Percentiles rank a stretch among this genome's conserved stretches.
Evolutionary conservation across 2,797 vertebrate genomes (phyloP).

Genomic region (Lemur catta): DNA sequence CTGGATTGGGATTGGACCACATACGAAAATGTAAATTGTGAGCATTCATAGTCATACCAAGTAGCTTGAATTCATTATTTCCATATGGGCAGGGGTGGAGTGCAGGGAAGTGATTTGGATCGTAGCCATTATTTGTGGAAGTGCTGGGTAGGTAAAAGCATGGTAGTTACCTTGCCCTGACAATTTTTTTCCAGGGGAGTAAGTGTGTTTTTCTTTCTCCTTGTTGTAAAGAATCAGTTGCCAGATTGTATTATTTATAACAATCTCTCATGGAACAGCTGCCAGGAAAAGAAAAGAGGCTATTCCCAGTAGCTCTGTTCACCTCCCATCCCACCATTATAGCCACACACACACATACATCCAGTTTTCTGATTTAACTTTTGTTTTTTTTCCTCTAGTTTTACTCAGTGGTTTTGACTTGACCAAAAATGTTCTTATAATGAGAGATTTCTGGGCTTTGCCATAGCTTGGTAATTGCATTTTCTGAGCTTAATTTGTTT

Average conservation of each 20-base stretch:
- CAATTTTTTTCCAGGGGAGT: slow-evolving; percentile 33
- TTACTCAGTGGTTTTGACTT: slow-evolving; percentile 68
- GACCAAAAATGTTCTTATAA: slow-evolving; percentile 64
- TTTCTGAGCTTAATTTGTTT: slow-evolving; percentile 70
- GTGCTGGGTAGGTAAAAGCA: slow-evolving; percentile 19
- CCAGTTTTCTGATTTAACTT: slow-evolving; percentile 50
- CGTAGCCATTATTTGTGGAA: slow-evolving; percentile 45
- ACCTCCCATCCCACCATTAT: not conserved
- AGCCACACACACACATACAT: slow-evolving; percentile 46
- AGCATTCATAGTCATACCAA: slow-evolving; percentile 35
- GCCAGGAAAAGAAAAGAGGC: slow-evolving; percentile 59
- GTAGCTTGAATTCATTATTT: slow-evolving; percentile 55
- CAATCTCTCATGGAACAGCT: slow-evolving; percentile 62
- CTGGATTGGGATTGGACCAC: not conserved
- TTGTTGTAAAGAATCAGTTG: slow-evolving; percentile 57
- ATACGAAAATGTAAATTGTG: slow-evolving; percentile 49
- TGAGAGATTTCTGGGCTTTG: slow-evolving; percentile 64
- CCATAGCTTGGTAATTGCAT: slow-evolving; percentile 34
- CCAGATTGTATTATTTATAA: slow-evolving; percentile 69
- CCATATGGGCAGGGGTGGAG: not conserved
- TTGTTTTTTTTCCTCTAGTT: not conserved
- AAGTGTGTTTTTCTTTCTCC: slow-evolving; percentile 63
- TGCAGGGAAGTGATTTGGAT: slow-evolving; percentile 15
- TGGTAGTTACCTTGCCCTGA: slow-evolving; percentile 49
- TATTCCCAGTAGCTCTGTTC: slow-evolving; percentile 50